Conservation (phyloP, 2,888 invertebrate species). For the Epirrita christyi region DNA sequence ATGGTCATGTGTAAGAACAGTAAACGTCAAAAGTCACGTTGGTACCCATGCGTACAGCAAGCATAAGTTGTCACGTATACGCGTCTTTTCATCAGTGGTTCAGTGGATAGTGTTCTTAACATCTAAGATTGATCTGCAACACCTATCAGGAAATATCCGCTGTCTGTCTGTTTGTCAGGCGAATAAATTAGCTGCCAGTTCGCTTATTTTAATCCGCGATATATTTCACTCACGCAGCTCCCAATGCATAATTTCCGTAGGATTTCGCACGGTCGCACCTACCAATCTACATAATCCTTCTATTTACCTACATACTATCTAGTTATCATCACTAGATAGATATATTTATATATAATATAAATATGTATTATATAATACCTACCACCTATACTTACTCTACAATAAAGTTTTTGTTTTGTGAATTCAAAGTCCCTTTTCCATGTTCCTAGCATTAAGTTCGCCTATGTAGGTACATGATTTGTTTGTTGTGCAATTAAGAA, state of each 20-base stretch:
- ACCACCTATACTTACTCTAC: too few relatives aligned
- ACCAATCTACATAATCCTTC: constrained; percentile 11
- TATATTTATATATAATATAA: too few relatives aligned
- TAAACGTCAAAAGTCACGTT: too few relatives aligned
- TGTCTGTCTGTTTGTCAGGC: constrained; percentile 25
- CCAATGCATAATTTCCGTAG: constrained; percentile 33
- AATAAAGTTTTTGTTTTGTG: too few relatives aligned
- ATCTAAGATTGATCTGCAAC: constrained; percentile 22
- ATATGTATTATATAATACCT: too few relatives aligned
- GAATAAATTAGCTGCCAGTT: constrained; percentile 31
- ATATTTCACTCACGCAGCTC: constrained; percentile 29
- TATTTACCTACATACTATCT: not conserved
- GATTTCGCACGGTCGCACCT: constrained; percentile 38
- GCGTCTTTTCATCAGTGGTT: not conserved
- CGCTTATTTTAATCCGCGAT: constrained; percentile 28
- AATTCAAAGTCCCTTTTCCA: too few relatives aligned
- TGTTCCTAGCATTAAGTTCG: too few relatives aligned
- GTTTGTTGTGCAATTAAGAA: too few relatives aligned
- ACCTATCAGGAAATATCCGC: constrained; percentile 34
- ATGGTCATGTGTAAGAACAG: too few relatives aligned
- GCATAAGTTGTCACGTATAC: not conserved
- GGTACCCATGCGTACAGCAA: too few relatives aligned
- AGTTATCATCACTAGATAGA: too few relatives aligned
- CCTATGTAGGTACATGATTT: too few relatives aligned
- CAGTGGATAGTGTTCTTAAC: constrained; percentile 1